Conservation (phyloP, 1,140 invertebrate genomes). For the Meloidogyne chitwoodi region DNA sequence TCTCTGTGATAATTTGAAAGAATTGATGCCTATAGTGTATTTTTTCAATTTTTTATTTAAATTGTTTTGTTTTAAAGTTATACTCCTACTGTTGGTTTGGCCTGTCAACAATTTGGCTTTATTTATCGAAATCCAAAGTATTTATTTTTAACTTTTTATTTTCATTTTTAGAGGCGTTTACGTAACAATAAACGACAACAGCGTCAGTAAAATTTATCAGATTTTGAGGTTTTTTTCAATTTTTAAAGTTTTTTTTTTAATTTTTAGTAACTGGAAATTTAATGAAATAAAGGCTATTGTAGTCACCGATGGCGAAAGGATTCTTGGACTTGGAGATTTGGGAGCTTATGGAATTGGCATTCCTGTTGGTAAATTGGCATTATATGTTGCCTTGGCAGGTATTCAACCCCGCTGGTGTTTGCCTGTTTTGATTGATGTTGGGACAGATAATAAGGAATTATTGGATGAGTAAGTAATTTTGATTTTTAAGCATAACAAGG, state of each 20-base stretch:
- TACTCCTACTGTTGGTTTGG: slow-evolving; percentile 83
- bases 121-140: slow-evolving; percentile 83
- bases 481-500: no score
- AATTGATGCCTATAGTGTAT: slow-evolving; percentile 75
- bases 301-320: slow-evolving; percentile 89
- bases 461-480: slow-evolving; percentile 69
- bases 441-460: slow-evolving; percentile 82
- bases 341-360: slow-evolving; percentile 86
- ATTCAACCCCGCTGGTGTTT: slow-evolving; percentile 87
- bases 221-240: slow-evolving; percentile 61
- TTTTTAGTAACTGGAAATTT: slow-evolving; percentile 10
- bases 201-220: slow-evolving; percentile 67
- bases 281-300: slow-evolving; percentile 70
- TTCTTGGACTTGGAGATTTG: slow-evolving; percentile 85
- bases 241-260: background rate
- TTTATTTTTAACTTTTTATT: background rate
- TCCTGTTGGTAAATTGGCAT: slow-evolving; percentile 71
- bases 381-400: slow-evolving; percentile 86
- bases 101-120: slow-evolving; percentile 91
- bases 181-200: slow-evolving; percentile 91
- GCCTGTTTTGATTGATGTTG: slow-evolving; percentile 85
- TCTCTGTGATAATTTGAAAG: slow-evolving; percentile 82
- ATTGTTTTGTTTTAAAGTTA: slow-evolving; percentile 19
- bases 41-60: background rate
- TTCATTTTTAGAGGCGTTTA: slow-evolving; percentile 71